Conservation (phyloP, 2,113 vertebrate genomes). For the Sorex fumeus region DNA sequence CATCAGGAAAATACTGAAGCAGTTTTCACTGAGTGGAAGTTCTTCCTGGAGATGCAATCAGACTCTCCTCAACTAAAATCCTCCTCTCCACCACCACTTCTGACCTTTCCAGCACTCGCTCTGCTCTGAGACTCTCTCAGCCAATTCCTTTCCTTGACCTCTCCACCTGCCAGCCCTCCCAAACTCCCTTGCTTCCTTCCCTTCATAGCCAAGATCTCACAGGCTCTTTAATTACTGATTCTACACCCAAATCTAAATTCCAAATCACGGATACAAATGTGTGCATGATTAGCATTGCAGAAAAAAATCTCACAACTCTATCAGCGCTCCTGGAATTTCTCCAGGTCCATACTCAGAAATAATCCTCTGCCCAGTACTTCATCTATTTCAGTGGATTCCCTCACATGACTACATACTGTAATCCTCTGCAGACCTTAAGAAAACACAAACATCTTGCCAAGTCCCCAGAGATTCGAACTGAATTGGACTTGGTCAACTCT, state of each 20-base stretch:
- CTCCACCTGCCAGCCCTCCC: background rate
- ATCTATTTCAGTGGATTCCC: background rate
- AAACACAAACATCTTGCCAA: background rate
- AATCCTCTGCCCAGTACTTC: background rate
- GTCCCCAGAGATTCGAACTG: background rate
- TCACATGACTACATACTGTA: background rate
- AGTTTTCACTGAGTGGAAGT: background rate
- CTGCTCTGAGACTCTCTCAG: background rate
- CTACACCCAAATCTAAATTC: background rate
- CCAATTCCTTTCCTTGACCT: background rate
- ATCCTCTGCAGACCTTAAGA: background rate
- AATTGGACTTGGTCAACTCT: background rate
- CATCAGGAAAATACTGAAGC: background rate
- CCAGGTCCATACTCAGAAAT: background rate
- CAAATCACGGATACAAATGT: background rate
- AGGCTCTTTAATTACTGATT: background rate
- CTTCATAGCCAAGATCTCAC: background rate
- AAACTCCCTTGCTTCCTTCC: background rate
- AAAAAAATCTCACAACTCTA: background rate
- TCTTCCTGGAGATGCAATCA: background rate
- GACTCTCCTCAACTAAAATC: background rate
- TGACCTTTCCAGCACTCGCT: background rate
- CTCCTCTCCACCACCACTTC: background rate
- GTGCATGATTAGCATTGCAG: background rate
- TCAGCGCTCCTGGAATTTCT: background rate